Conservation (phyloP, 1,140 invertebrate species). For the Drosophila novamexicana region DNA sequence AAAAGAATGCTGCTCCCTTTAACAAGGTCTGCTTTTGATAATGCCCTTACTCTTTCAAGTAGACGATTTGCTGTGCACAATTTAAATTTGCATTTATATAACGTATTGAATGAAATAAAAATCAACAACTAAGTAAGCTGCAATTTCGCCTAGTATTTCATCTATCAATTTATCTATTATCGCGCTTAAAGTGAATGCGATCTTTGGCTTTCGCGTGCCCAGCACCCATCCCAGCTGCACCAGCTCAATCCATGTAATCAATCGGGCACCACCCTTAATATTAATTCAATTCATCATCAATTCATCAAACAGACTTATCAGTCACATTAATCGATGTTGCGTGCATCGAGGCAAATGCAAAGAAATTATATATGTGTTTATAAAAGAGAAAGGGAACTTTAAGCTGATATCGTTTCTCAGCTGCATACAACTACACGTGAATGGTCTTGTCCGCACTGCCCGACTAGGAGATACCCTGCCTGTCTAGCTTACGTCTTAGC, state of each 20-base stretch:
- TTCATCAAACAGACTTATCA: constrained; percentile 43
- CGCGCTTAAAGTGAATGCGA: constrained; percentile 8
- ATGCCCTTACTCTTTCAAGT: no score
- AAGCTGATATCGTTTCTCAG: constrained; percentile 21
- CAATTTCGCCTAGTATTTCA: not conserved
- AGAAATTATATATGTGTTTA: constrained; percentile 13
- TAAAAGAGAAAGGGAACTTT: constrained; percentile 45
- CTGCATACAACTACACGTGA: constrained; percentile 4
- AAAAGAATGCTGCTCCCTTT: not conserved
- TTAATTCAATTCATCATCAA: constrained; percentile 43
- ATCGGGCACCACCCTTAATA: constrained; percentile 16
- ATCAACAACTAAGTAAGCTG: not conserved
- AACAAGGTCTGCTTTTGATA: no score
- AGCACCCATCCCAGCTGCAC: not conserved
- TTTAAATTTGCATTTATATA: not conserved
- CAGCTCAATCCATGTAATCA: constrained; percentile 12
- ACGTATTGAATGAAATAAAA: not conserved
- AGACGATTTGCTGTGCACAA: no score
- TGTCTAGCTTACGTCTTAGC: no score
- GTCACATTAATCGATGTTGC: constrained; percentile 54
- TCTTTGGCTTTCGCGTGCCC: constrained; percentile 5
- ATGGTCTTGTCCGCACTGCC: no score
- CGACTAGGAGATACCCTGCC: no score
- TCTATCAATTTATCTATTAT: constrained; percentile 12
- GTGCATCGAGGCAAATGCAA: constrained; percentile 32